A percentile compares a stretch with the other conserved stretches of the same genome.
Evolutionary conservation across 2,888 invertebrate species (phyloP).

Genomic region (Terebella lapidaria): DNA sequence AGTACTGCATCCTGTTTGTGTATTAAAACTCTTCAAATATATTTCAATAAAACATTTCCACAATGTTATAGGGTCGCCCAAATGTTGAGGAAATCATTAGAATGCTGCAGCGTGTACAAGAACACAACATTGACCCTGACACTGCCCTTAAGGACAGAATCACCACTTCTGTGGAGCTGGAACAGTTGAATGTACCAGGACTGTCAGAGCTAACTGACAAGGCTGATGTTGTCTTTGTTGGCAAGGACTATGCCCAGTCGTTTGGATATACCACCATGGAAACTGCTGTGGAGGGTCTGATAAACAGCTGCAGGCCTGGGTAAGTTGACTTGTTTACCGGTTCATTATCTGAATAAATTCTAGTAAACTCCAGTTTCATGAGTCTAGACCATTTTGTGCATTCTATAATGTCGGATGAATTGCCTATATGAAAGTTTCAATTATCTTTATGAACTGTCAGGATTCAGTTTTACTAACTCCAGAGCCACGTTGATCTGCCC

Average conservation of each 20-base stretch:
- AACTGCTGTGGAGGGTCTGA: not conserved
- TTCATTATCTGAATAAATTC: no score
- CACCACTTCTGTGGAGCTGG: slow-evolving; percentile 63
- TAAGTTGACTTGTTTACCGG: no score
- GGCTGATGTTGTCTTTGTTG: slow-evolving; percentile 59
- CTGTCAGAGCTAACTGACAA: slow-evolving; percentile 4
- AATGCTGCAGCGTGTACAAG: not conserved
- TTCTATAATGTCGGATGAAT: no score
- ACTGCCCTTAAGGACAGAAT: slow-evolving; percentile 25
- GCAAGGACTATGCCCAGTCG: slow-evolving; percentile 62
- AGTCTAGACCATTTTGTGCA: no score
- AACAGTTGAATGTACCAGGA: no score
- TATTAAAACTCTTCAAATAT: no score
- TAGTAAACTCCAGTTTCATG: no score
- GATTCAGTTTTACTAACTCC: no score
- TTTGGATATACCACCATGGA: slow-evolving; percentile 53
- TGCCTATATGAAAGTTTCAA: no score
- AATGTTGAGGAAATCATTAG: not conserved
- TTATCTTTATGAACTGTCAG: no score
- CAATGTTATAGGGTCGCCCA: not conserved
- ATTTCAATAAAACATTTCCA: no score
- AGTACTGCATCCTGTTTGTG: no score
- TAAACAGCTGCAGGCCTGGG: not conserved
- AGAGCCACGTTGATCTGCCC: slow-evolving; percentile 55
- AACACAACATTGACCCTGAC: slow-evolving; percentile 1